phyloP scores from a whole-genome alignment of 2,888 invertebrate genomes.

The Corythucha ciliata region DNA sequence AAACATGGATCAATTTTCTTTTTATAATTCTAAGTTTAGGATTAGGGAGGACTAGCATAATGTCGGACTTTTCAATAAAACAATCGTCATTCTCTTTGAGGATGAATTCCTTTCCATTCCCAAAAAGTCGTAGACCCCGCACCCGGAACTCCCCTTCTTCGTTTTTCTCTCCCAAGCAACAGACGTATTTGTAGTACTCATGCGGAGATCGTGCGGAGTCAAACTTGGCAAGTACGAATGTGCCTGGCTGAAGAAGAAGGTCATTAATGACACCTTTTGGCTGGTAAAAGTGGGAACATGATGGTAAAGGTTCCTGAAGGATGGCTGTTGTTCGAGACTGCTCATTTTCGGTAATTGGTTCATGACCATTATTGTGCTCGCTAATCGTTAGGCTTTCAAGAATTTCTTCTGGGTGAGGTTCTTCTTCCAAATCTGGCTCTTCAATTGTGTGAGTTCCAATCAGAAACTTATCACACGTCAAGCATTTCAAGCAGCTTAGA shows the following conservation, averaged over 20 bases:
- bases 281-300: not conserved
- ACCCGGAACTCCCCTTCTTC: not conserved
- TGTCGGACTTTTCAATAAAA: not conserved
- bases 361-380: not conserved
- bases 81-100: slow-evolving; percentile 2
- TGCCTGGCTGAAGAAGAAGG: not conserved
- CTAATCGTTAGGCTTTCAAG: not conserved
- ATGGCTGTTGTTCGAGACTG: not conserved
- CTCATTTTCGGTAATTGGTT: not conserved
- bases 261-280: not conserved
- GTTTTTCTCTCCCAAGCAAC: not conserved
- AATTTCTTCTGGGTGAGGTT: not conserved
- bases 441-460: not conserved
- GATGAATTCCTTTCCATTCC: not conserved
- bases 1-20: too few relatives aligned
- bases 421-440: slow-evolving; percentile 1
- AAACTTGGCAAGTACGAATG: not conserved
- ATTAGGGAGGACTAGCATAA: slow-evolving; percentile 2
- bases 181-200: not conserved
- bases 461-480: slow-evolving; percentile 5
- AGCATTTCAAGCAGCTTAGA: slow-evolving; percentile 2
- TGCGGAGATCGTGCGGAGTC: not conserved
- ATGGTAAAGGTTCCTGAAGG: not conserved
- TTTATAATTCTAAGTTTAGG: not conserved
- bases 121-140: not conserved